phyloP scores from a whole-genome alignment of 2,888 invertebrate genomes.

The Meiosimyza platycephala region DNA sequence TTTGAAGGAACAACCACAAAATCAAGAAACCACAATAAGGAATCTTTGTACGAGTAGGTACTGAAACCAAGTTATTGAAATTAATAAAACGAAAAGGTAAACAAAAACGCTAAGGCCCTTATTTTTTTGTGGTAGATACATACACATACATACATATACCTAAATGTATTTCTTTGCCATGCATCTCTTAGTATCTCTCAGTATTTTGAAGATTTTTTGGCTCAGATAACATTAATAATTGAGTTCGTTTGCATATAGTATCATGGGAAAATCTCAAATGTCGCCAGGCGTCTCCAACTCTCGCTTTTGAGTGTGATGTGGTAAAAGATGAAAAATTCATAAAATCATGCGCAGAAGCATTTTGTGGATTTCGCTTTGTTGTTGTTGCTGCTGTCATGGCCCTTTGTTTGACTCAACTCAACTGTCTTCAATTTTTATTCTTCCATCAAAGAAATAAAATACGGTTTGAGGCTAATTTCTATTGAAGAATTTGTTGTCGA shows the following conservation, averaged over 20 bases:
- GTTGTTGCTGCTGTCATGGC: background rate
- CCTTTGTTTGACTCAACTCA: conserved; percentile 15
- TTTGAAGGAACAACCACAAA: no score
- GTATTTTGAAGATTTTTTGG: conserved; percentile 11
- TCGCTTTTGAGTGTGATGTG: conserved; percentile 17
- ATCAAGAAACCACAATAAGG: no score
- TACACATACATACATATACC: no score
- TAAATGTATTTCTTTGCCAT: no score
- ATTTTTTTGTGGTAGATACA: no score
- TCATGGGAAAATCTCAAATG: conserved; percentile 54
- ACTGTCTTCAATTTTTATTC: background rate
- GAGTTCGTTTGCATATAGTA: conserved; percentile 64
- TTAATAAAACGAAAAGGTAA: no score
- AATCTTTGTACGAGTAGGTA: no score
- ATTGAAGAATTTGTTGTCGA: conserved; percentile 17
- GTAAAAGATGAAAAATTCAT: conserved; percentile 23
- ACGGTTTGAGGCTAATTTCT: conserved; percentile 2
- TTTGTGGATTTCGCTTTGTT: conserved; percentile 17
- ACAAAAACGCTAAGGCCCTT: no score
- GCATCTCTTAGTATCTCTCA: no score
- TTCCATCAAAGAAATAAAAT: background rate
- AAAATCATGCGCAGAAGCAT: conserved; percentile 31
- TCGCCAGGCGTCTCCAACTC: conserved; percentile 22
- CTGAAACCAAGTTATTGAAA: no score
- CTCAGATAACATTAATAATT: conserved; percentile 62